These are phyloP conservation scores for Tryphoninae sp. DNA, from an alignment of 2,888 invertebrate genomes.

Conservation along the genomic window DNA sequence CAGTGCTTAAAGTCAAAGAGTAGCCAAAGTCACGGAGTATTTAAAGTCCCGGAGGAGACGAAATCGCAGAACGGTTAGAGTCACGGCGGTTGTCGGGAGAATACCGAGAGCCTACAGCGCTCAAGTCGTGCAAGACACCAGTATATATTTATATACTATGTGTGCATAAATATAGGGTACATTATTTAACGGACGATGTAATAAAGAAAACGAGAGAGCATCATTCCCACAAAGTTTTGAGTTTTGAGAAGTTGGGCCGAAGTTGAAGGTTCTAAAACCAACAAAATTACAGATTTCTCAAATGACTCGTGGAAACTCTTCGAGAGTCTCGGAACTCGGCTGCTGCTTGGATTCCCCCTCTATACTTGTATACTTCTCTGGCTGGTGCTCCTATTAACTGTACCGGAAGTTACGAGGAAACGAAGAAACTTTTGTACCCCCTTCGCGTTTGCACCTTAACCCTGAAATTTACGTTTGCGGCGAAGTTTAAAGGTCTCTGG, in stretches of 20 bases:
- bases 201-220: slow-evolving; percentile 19
- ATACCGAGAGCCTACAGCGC: too few species aligned
- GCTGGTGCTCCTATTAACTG: slow-evolving; percentile 37
- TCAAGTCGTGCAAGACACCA: too few species aligned
- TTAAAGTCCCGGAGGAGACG: too few species aligned
- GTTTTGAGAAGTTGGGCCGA: slow-evolving; percentile 2
- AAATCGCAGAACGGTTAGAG: too few species aligned
- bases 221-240: neutral
- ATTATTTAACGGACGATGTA: slow-evolving; percentile 9
- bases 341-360: slow-evolving; percentile 35
- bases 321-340: slow-evolving; percentile 25
- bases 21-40: too few species aligned
- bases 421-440: slow-evolving; percentile 66
- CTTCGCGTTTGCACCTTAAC: slow-evolving; percentile 68
- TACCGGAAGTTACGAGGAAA: slow-evolving; percentile 67
- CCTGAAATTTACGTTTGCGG: slow-evolving; percentile 65
- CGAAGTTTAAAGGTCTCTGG: slow-evolving; percentile 66
- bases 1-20: too few species aligned
- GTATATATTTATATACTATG: neutral
- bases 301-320: slow-evolving; percentile 51
- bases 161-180: neutral
- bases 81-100: too few species aligned
- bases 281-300: slow-evolving; percentile 61
- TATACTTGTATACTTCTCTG: slow-evolving; percentile 20
- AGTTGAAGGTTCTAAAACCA: slow-evolving; percentile 37